A percentile compares a stretch with the other conserved stretches of the same genome.
phyloP scores from a whole-genome alignment of 2,888 invertebrate species.

The Biston betularia region DNA sequence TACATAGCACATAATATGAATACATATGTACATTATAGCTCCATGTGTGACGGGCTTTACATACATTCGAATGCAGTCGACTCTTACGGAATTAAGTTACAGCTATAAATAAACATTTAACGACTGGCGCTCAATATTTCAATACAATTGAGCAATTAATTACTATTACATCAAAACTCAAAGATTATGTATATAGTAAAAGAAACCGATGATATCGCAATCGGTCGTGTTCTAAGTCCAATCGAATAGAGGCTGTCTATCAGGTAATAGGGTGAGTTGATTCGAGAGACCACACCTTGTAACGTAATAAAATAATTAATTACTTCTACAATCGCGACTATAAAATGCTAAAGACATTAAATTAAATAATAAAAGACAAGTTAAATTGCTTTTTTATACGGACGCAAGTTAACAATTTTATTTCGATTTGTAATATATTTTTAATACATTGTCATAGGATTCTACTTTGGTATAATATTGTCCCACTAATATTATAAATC shows the following conservation, averaged over 20 bases:
- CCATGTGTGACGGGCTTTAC: not conserved
- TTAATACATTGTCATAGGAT: too few relatives aligned
- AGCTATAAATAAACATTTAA: constrained; percentile 27
- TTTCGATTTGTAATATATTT: too few relatives aligned
- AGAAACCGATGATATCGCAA: constrained; percentile 12
- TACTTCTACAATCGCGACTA: constrained; percentile 10
- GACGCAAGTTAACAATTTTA: too few relatives aligned
- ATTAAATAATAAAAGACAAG: not conserved
- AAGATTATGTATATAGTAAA: constrained; percentile 24
- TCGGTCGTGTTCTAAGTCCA: constrained; percentile 16
- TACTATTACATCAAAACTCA: constrained; percentile 22
- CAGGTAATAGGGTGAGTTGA: constrained; percentile 1
- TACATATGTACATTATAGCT: too few relatives aligned
- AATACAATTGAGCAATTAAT: constrained; percentile 33
- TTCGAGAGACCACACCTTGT: constrained; percentile 7
- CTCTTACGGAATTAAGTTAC: constrained; percentile 11
- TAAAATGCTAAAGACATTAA: constrained; percentile 6
- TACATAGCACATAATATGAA: too few relatives aligned
- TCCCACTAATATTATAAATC: too few relatives aligned
- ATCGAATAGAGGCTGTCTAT: not conserved
- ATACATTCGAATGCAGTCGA: not conserved
- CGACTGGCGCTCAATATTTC: constrained; percentile 21
- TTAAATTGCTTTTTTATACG: too few relatives aligned
- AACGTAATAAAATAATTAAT: constrained; percentile 5
- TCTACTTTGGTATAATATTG: too few relatives aligned